Percentiles rank a stretch among this genome's conserved stretches.
phyloP scores from a whole-genome alignment of 2,888 invertebrate species.

The Chrysomela aeneicollis region DNA sequence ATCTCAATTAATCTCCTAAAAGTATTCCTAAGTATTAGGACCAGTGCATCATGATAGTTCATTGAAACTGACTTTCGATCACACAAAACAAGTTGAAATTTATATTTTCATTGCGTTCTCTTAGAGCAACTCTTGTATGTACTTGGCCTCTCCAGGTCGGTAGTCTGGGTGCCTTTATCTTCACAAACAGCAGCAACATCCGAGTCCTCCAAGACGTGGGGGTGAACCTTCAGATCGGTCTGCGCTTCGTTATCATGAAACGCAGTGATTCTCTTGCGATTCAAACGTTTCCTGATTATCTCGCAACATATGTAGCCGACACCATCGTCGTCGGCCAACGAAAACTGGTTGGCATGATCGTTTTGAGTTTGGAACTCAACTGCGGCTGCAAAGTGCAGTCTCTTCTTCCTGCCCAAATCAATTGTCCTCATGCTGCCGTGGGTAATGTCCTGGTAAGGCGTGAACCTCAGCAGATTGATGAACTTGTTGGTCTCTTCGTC shows the following conservation, averaged over 20 bases:
- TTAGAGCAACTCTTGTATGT: not conserved
- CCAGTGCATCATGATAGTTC: not conserved
- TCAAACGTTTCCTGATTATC: constrained; percentile 31
- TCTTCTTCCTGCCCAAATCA: constrained; percentile 42
- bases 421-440: constrained; percentile 37
- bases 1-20: too few relatives aligned
- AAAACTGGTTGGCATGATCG: constrained; percentile 27
- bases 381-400: constrained; percentile 34
- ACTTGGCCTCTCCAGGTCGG: not conserved
- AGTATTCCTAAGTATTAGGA: too few relatives aligned
- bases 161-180: constrained; percentile 20
- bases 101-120: too few relatives aligned
- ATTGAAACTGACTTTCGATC: too few relatives aligned
- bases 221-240: not conserved
- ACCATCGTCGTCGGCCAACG: constrained; percentile 46
- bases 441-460: constrained; percentile 46
- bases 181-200: constrained; percentile 21
- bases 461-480: constrained; percentile 43
- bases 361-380: constrained; percentile 16
- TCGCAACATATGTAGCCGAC: constrained; percentile 40
- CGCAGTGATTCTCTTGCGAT: constrained; percentile 19
- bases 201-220: constrained; percentile 19
- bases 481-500: constrained; percentile 33
- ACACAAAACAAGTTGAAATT: too few relatives aligned
- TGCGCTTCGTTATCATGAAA: constrained; percentile 7